Conservation (phyloP, 2,888 invertebrate genomes). For the Pseudolycoriella hygida region DNA sequence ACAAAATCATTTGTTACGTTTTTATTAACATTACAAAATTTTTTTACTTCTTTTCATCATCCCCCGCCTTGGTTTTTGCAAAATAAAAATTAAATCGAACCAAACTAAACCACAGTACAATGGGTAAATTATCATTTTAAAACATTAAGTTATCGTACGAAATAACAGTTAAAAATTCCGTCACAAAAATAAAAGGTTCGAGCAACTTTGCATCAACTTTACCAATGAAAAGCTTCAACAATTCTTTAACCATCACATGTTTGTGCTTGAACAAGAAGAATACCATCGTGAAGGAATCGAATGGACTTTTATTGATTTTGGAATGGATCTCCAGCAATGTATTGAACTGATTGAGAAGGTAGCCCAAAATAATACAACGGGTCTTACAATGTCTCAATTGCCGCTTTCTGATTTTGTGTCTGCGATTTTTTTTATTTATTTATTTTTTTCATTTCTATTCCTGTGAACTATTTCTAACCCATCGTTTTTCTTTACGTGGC, state of each 20-base stretch:
- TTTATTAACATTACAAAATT: too few relatives aligned
- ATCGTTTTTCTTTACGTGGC: too few relatives aligned
- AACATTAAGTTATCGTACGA: too few relatives aligned
- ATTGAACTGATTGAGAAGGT: conserved; percentile 63
- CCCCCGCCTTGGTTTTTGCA: too few relatives aligned
- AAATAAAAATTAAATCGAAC: too few relatives aligned
- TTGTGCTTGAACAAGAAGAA: conserved; percentile 85
- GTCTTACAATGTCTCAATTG: background rate
- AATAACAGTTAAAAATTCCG: too few relatives aligned
- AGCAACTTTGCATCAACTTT: conserved; percentile 88
- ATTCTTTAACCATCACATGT: conserved; percentile 92
- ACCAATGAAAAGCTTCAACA: conserved; percentile 87
- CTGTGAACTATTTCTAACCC: too few relatives aligned
- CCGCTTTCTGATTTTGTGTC: background rate
- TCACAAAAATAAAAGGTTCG: conserved; percentile 82
- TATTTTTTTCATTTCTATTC: background rate
- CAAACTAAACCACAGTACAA: too few relatives aligned
- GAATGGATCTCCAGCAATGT: conserved; percentile 72
- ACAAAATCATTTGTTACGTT: too few relatives aligned
- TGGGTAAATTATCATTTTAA: too few relatives aligned
- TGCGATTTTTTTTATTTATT: background rate
- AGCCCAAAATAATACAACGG: conserved; percentile 14
- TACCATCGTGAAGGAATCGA: conserved; percentile 80
- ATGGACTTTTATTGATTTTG: conserved; percentile 88
- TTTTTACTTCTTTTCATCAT: too few relatives aligned